Evolutionary conservation across 2,888 invertebrate species (phyloP), one percentile per base, ranked within the genome.

Genomic region (Drosophila siamana): DNA sequence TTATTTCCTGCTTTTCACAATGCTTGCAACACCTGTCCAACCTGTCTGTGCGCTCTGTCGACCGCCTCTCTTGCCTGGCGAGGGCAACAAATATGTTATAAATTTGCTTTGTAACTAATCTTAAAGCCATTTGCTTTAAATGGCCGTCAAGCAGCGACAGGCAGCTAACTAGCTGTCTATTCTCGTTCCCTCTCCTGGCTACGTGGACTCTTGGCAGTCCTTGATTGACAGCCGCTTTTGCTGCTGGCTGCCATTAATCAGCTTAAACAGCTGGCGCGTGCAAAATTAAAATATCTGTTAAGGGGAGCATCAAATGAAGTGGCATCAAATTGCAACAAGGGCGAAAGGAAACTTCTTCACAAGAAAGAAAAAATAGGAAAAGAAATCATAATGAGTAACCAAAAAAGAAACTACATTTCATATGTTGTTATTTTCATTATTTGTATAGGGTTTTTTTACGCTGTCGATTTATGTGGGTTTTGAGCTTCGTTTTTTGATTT

Each of bases 191-290:
- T 9, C 11, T 6, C 6, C 16, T n/a, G 2, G 24, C 43, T 52
- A 16, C 7, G 36, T 4, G 26, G 26, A 51, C 62, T 71, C 63
- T 69, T 75, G 52, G 19, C 62, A 67, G 67, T 64, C 48, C 67
- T 80, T 80, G 79, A 80, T 80, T 80, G 79, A 80, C 79, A 80
- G 80, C 63, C 80, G 72, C 73, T 73, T 57, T 56, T 3, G 26
- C 67, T 73, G 68, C 63, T 75, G 80, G 77, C 74, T 68, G 72
- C 75, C 79, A 80, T 80, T 80, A 80, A 80, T 80, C 79, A 80
- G 79, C 79, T 78, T 80, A 80, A 80, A 66, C 79, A 80, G 80
- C 75, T 80, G 80, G 78, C 78, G 78, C 79, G 75, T 75, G 80
- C 80, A 69, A 80, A 80, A 80, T 80, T 80, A 80, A 80, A 80